These are phyloP conservation scores for Vespertilio murinus DNA, from an alignment of 2,797 vertebrate species.

Conservation along the genomic window DNA sequence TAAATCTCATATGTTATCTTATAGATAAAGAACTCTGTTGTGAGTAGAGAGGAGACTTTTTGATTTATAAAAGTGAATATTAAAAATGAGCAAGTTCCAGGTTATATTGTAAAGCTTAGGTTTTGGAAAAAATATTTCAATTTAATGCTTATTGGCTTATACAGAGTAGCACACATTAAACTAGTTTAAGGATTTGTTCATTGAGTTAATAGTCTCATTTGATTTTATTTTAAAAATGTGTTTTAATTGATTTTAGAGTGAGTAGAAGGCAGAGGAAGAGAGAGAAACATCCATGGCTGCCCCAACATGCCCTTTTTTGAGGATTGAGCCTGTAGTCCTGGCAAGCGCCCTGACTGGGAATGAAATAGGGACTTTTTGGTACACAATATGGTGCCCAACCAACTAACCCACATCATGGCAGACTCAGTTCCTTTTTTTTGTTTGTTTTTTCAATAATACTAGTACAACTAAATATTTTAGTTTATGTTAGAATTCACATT, in stretches of 20 bases:
- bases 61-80: slow-evolving; percentile 33
- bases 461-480: background rate
- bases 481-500: background rate
- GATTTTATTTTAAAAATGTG: too few species aligned
- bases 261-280: too few species aligned
- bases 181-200: background rate
- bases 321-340: too few species aligned
- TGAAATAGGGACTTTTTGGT: too few species aligned
- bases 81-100: slow-evolving; percentile 32
- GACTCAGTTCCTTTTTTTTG: too few species aligned
- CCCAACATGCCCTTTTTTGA: too few species aligned
- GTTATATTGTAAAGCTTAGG: slow-evolving; percentile 33
- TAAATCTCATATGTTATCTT: slow-evolving; percentile 35
- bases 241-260: too few species aligned
- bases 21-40: slow-evolving; percentile 13
- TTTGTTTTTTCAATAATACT: background rate
- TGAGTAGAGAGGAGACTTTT: background rate
- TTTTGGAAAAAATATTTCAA: slow-evolving; percentile 50
- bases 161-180: background rate
- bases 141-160: background rate
- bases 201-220: background rate
- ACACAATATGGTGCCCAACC: too few species aligned
- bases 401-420: too few species aligned
- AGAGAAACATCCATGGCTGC: too few species aligned
- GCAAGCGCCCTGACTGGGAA: too few species aligned